Conservation (phyloP, 2,888 invertebrate species). For the Nymphalis c-album region DNA sequence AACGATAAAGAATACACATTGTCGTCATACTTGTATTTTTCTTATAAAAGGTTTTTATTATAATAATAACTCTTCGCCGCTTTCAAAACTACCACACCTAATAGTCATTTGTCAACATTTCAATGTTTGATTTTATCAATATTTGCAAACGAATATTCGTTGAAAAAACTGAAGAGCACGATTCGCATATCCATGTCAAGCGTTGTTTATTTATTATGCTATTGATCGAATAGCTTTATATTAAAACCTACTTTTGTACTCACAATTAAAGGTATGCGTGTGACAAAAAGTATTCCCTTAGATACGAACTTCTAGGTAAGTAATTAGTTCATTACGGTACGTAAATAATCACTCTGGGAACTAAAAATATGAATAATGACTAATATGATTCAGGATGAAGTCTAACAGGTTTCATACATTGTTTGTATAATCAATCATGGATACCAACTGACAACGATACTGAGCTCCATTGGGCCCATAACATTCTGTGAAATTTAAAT, state of each 20-base stretch:
- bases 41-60: too few species aligned
- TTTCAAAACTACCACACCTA: background rate
- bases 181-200: slow-evolving; percentile 1
- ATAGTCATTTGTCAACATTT: background rate
- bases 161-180: slow-evolving; percentile 19
- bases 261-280: background rate
- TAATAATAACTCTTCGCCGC: background rate
- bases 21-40: background rate
- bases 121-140: slow-evolving; percentile 1
- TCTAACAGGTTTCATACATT: too few species aligned
- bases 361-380: too few species aligned
- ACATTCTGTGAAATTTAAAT: too few species aligned
- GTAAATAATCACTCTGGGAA: too few species aligned
- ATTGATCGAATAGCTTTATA: background rate
- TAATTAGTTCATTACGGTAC: too few species aligned
- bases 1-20: background rate
- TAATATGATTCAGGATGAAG: too few species aligned
- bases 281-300: too few species aligned
- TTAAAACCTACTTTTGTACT: background rate
- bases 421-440: too few species aligned
- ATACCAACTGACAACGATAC: too few species aligned
- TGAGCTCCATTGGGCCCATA: too few species aligned
- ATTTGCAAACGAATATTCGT: slow-evolving; percentile 11
- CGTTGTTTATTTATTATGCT: slow-evolving; percentile 11
- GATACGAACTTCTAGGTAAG: too few species aligned